A percentile compares a stretch with the other conserved stretches of the same genome.
phyloP scores from a whole-genome alignment of 2,113 vertebrate genomes.

The Pygoscelis adeliae region DNA sequence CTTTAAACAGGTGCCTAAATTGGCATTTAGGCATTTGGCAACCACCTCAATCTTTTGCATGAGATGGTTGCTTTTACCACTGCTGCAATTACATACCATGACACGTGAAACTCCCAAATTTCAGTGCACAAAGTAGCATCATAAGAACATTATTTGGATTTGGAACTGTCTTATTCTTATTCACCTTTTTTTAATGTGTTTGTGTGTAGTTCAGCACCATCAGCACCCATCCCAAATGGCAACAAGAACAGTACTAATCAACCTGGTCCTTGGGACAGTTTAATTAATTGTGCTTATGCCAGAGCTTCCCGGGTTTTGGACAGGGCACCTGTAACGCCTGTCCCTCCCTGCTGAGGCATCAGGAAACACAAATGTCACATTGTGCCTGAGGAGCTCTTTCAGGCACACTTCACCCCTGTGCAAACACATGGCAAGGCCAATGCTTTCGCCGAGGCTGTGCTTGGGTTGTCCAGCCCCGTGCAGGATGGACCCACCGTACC shows the following conservation, averaged over 20 bases:
- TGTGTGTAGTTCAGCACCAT: background rate
- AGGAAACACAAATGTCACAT: background rate
- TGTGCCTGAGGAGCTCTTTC: background rate
- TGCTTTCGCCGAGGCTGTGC: background rate
- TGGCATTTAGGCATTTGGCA: too few species aligned
- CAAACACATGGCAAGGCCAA: accelerated
- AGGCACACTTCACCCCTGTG: background rate
- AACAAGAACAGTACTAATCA: background rate
- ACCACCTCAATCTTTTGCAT: background rate
- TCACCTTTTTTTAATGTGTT: background rate
- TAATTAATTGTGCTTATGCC: background rate
- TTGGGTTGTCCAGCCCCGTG: accelerated
- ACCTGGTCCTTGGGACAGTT: background rate
- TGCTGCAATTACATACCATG: background rate
- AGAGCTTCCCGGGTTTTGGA: background rate
- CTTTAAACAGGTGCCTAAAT: background rate
- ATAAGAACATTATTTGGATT: background rate
- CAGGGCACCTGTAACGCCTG: accelerated
- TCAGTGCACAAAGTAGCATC: background rate
- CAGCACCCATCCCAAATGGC: background rate
- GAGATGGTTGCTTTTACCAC: background rate
- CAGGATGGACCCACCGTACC: too few species aligned
- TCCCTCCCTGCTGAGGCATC: background rate
- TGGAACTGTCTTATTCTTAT: background rate
- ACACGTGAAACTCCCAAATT: background rate